Evolutionary conservation across 1,140 invertebrate genomes (phyloP), one percentile per base, ranked within the genome.

Genomic region (Sycophila sp.): DNA sequence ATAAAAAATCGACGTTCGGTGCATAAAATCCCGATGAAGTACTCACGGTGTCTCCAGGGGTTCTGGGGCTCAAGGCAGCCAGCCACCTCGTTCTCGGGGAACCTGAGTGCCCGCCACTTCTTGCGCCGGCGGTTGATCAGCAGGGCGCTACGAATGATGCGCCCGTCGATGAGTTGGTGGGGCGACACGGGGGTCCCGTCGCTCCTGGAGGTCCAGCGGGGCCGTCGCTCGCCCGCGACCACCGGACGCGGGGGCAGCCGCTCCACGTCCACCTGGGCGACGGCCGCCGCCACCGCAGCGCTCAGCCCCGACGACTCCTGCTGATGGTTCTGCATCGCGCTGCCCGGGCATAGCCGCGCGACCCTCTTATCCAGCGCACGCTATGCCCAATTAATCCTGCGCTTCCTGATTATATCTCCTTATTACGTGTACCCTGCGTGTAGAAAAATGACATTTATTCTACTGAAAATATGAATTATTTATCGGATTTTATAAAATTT

Each of bases 1-100:
- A n/a, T n/a, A n/a, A n/a, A n/a, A n/a, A n/a, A n/a, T n/a, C n/a
- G n/a, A n/a, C n/a, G n/a, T n/a, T n/a, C n/a, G n/a, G n/a, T n/a
- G n/a, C n/a, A n/a, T n/a, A n/a, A n/a, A n/a, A n/a, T n/a, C n/a
- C n/a, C n/a, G n/a, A n/a, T n/a, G n/a, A n/a, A 13, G n/a, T 3
- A 72, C 70, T 72, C n/a, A 72, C 70, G 70, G 15, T n/a, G 22
- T 19, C 17, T 72, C 70, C 70, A 72, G 0, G 70, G 70, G n/a
- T 72, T 72, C 1, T 67, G 63, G 13, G 63, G 47, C 40, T 72
- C 70, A 0, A 72, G 26, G 36, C 0, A 32, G 8, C 49, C 47
- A 8, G 70, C 40, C 5, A 72, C 49, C 3, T 53, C 56, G 5
- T 72, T 10, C 0, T 62, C 30, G 10, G 55, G 32, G 13, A 72